phyloP scores from a whole-genome alignment of 30 jellyfish, hydroid and myxozoan genomes.

The Aurelia aurita complex sp. Pacific region DNA sequence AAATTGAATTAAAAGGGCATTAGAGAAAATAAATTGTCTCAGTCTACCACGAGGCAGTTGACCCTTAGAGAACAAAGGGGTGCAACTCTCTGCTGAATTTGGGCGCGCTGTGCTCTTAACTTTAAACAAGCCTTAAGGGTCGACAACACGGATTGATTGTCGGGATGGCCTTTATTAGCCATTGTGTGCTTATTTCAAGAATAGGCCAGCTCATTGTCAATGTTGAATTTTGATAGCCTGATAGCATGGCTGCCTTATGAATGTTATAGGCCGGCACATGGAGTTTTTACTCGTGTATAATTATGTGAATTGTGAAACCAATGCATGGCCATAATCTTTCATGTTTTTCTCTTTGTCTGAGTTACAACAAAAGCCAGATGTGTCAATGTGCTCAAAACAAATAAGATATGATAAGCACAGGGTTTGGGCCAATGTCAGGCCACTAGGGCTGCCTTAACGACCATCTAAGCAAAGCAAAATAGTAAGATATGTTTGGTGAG shows the following conservation, averaged over 20 bases:
- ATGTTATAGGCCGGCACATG: slow-evolving; percentile 78
- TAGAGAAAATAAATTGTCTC: too few species aligned
- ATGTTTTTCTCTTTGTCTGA: slow-evolving; percentile 67
- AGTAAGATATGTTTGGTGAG: slow-evolving; percentile 34
- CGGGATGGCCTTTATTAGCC: slow-evolving; percentile 66
- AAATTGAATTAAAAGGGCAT: too few species aligned
- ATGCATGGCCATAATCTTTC: slow-evolving; percentile 81
- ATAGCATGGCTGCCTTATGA: slow-evolving; percentile 58
- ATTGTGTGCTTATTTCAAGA: slow-evolving; percentile 46
- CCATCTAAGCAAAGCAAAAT: slow-evolving; percentile 35
- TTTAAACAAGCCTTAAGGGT: slow-evolving; percentile 18
- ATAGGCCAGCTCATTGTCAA: slow-evolving; percentile 28
- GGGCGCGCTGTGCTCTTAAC: slow-evolving; percentile 49
- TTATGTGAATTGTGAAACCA: slow-evolving; percentile 39
- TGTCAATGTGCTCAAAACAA: slow-evolving; percentile 89
- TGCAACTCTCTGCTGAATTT: slow-evolving; percentile 30
- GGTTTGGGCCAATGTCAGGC: slow-evolving; percentile 47
- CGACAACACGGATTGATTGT: slow-evolving; percentile 31
- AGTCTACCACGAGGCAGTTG: slow-evolving; percentile 38
- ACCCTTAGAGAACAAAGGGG: slow-evolving; percentile 73
- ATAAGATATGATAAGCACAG: slow-evolving; percentile 51
- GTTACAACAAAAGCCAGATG: slow-evolving; percentile 85
- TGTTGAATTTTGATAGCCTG: slow-evolving; percentile 44
- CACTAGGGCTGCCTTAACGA: slow-evolving; percentile 55
- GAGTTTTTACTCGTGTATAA: slow-evolving; percentile 63